Percentiles rank a stretch among this genome's conserved stretches.
Conservation (phyloP, 2,113 vertebrate genomes). For the Urocitellus parryii region DNA sequence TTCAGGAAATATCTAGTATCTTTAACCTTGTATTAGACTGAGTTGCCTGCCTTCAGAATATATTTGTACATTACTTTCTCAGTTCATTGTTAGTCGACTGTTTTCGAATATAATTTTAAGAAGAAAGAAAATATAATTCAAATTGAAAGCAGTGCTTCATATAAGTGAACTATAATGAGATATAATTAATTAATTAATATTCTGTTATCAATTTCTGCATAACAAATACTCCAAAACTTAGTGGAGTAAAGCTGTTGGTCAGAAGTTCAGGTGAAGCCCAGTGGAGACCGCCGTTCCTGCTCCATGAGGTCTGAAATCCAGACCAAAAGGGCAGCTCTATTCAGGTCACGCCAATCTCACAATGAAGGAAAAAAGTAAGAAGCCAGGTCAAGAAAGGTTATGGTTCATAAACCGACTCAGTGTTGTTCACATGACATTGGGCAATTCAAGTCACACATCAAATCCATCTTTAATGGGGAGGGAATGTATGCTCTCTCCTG, state of each 20-base stretch:
- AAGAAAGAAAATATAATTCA: conserved; percentile 58
- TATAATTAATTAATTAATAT: background rate
- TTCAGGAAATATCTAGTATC: background rate
- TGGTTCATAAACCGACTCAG: background rate
- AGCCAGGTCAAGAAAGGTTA: background rate
- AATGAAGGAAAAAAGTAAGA: background rate
- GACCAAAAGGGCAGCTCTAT: background rate
- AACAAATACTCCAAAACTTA: background rate
- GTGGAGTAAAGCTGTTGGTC: background rate
- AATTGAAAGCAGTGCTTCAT: background rate
- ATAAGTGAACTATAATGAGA: background rate
- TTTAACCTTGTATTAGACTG: conserved; percentile 37
- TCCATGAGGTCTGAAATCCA: background rate
- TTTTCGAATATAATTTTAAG: conserved; percentile 60
- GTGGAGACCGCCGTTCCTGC: background rate
- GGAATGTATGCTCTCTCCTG: accelerated
- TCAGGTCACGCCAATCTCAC: background rate
- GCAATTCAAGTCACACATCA: background rate
- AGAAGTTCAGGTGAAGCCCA: conserved; percentile 5
- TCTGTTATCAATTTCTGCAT: background rate
- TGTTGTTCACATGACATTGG: background rate
- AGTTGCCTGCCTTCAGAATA: background rate
- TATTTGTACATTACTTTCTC: background rate
- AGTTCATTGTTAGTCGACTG: background rate
- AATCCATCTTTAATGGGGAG: background rate